Conservation (phyloP, 2,888 invertebrate species). For the Coleophora flavipennella region DNA sequence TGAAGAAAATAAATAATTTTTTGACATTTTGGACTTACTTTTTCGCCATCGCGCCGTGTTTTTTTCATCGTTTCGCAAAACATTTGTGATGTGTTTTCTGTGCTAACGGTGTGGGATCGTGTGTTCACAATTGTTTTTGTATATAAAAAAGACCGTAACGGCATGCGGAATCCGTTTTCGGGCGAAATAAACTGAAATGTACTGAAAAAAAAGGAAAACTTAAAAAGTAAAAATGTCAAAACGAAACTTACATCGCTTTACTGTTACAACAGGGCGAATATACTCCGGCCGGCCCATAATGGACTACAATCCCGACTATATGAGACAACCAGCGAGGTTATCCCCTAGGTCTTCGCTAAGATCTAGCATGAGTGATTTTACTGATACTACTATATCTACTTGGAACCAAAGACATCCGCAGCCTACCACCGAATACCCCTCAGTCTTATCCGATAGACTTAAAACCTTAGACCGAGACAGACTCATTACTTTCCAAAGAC, state of each 20-base stretch:
- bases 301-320: conserved; percentile 61
- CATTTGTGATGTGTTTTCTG: conserved; percentile 42
- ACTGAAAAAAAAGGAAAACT: conserved; percentile 24
- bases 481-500: conserved; percentile 40
- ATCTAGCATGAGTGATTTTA: conserved; percentile 66
- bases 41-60: conserved; percentile 21
- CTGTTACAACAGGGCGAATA: conserved; percentile 44
- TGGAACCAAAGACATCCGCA: conserved; percentile 56
- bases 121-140: conserved; percentile 9
- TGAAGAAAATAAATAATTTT: conserved; percentile 2
- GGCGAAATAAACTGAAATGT: conserved; percentile 69
- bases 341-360: conserved; percentile 61
- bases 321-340: conserved; percentile 41
- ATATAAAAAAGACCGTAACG: conserved; percentile 28
- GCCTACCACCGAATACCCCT: conserved; percentile 52
- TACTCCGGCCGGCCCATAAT: conserved; percentile 57
- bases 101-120: conserved; percentile 54
- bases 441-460: conserved; percentile 55
- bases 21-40: conserved; percentile 7
- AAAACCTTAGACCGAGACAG: conserved; percentile 51
- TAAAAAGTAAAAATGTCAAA: conserved; percentile 2
- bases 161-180: conserved; percentile 40
- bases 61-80: conserved; percentile 19
- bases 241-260: conserved; percentile 8
- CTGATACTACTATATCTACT: conserved; percentile 64